Percentiles rank a stretch among this genome's conserved stretches.
Conservation (phyloP, 2,888 invertebrate species). For the Epsilonema sp. region DNA sequence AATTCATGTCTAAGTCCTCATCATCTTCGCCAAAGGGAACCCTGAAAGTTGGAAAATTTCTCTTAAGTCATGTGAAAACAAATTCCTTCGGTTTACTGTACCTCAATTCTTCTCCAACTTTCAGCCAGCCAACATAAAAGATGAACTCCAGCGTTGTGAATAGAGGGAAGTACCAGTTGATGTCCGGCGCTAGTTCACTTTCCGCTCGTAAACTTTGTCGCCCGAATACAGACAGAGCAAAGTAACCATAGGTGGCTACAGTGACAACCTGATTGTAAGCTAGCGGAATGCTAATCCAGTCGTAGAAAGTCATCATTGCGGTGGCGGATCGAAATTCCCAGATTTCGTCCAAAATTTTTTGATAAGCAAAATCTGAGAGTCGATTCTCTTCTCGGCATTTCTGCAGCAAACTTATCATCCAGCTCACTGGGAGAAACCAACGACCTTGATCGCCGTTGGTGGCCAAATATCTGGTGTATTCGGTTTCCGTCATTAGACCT, state of each 20-base stretch:
- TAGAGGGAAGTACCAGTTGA: background rate
- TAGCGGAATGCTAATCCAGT: background rate
- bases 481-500: too few species aligned
- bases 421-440: background rate
- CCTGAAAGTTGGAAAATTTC: too few species aligned
- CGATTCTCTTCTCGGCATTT: background rate
- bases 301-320: background rate
- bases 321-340: background rate
- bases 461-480: background rate
- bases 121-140: background rate
- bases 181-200: background rate
- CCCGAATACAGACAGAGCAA: background rate
- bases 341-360: background rate
- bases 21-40: too few species aligned
- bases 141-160: background rate
- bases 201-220: background rate
- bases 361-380: background rate
- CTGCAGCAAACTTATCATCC: background rate
- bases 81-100: too few species aligned
- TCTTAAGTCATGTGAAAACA: too few species aligned
- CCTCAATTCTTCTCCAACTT: background rate
- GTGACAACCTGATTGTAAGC: background rate
- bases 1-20: too few species aligned
- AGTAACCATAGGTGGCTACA: background rate
- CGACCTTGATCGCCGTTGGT: background rate